Percentiles rank a stretch among this genome's conserved stretches.
Evolutionary conservation across 1,140 invertebrate species (phyloP).

Genomic region (Zaprionus camerounensis): DNA sequence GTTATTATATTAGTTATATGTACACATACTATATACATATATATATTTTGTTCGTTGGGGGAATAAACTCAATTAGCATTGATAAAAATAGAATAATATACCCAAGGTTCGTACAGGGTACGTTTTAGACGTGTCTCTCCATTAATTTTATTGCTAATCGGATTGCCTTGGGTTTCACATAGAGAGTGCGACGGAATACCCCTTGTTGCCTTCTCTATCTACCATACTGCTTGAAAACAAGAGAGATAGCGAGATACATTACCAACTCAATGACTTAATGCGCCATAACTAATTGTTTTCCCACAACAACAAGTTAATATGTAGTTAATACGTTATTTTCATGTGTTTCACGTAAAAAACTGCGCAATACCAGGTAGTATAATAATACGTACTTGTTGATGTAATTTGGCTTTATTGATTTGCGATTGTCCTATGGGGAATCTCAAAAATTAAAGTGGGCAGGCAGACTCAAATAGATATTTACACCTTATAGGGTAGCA

Average conservation of each 20-base stretch:
- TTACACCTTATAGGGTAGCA: conserved; percentile 14
- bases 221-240: not conserved
- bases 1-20: not conserved
- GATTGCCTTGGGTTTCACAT: not conserved
- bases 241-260: not conserved
- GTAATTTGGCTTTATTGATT: conserved; percentile 25
- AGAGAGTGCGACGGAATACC: not conserved
- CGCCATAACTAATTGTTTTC: not conserved
- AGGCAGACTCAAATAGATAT: conserved; percentile 12
- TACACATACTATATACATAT: not conserved
- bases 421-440: conserved; percentile 2
- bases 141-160: not conserved
- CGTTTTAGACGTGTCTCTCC: not conserved
- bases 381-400: not conserved
- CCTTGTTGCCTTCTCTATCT: not conserved
- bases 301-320: not conserved
- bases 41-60: not conserved
- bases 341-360: not conserved
- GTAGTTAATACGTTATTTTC: not conserved
- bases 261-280: not conserved
- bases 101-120: not conserved
- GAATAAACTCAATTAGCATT: not conserved
- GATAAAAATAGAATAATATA: not conserved
- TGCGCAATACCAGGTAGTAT: not conserved
- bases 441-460: not conserved